phyloP scores from a whole-genome alignment of 2,888 invertebrate genomes.

The Drosophila fungiperda region DNA sequence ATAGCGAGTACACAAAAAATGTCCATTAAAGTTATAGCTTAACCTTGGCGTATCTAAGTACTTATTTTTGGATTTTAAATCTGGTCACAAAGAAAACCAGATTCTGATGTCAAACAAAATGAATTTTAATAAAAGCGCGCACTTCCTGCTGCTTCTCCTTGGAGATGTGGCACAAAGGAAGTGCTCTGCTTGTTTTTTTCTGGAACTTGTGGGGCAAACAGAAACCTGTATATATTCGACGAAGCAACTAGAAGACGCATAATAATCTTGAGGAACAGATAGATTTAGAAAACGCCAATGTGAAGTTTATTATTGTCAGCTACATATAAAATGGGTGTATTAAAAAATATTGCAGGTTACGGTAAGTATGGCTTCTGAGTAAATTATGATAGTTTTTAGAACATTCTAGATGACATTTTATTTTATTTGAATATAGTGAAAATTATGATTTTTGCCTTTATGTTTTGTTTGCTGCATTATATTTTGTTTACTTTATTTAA shows the following conservation, averaged over 20 bases:
- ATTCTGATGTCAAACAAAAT: conserved; percentile 55
- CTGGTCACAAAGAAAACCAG: conserved; percentile 40
- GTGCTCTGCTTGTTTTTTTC: conserved; percentile 29
- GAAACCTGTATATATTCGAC: conserved; percentile 22
- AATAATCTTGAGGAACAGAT: background rate
- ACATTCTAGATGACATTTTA: background rate
- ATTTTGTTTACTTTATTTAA: conserved; percentile 1
- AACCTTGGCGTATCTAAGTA: background rate
- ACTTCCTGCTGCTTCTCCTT: conserved; percentile 47
- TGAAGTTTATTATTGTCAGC: background rate
- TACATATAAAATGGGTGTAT: background rate
- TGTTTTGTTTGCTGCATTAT: conserved; percentile 14
- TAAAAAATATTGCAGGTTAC: background rate
- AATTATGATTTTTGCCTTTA: conserved; percentile 1
- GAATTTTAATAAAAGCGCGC: conserved; percentile 58
- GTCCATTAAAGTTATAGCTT: conserved; percentile 31
- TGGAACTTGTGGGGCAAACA: conserved; percentile 28
- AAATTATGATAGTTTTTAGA: background rate
- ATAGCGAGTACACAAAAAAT: conserved; percentile 40
- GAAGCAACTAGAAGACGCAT: conserved; percentile 2
- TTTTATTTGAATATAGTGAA: background rate
- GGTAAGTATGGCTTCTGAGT: background rate
- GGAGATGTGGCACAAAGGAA: conserved; percentile 25
- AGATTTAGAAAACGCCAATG: background rate
- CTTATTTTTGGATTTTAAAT: conserved; percentile 20